Conservation (phyloP, 2,797 vertebrate genomes). For the Myotis vivesi region DNA sequence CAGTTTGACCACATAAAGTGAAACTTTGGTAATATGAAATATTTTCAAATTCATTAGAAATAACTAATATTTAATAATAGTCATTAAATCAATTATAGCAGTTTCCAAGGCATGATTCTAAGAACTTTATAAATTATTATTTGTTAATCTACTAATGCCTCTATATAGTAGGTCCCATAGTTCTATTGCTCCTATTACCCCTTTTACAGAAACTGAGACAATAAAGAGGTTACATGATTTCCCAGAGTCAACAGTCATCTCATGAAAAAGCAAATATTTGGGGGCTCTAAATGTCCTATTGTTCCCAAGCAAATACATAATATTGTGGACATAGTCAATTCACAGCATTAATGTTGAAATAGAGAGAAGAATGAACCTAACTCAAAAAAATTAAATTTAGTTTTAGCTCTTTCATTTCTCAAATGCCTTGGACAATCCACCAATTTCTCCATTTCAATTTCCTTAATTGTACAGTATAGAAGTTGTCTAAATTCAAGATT, state of each 20-base stretch:
- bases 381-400: neutral
- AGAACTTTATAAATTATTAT: neutral
- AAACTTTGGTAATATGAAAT: constrained; percentile 22
- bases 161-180: neutral
- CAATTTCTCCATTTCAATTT: neutral
- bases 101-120: neutral
- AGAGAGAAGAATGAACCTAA: neutral
- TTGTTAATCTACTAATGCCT: neutral
- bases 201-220: neutral
- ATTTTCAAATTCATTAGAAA: constrained; percentile 28
- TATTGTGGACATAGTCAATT: neutral
- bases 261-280: neutral
- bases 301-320: neutral
- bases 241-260: neutral
- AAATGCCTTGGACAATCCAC: neutral
- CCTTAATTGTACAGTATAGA: neutral
- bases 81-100: neutral
- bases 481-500: neutral
- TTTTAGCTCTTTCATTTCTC: neutral
- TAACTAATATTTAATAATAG: neutral
- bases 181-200: neutral
- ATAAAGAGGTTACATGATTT: neutral
- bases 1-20: neutral
- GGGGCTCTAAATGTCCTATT: neutral
- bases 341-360: neutral